Conservation (phyloP, 2,797 vertebrate species). For the Xyrichtys novacula region DNA sequence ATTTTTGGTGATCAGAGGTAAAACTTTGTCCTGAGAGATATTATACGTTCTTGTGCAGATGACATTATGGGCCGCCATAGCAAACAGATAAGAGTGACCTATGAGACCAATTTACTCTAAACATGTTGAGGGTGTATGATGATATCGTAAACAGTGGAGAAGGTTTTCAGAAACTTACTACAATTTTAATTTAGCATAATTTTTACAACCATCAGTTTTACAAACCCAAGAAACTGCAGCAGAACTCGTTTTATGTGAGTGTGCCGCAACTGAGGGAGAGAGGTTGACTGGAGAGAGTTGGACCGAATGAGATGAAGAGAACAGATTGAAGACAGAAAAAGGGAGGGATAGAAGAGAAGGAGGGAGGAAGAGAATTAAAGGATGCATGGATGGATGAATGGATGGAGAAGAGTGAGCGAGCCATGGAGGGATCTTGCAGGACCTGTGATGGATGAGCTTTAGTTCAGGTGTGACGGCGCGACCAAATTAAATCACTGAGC, state of each 20-base stretch:
- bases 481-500: slow-evolving; percentile 82
- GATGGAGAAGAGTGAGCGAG: slow-evolving; percentile 17
- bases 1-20: too few relatives aligned
- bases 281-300: slow-evolving; percentile 8
- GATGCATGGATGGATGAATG: slow-evolving; percentile 33
- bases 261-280: neutral
- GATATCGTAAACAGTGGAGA: too few relatives aligned
- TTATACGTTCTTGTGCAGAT: too few relatives aligned
- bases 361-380: slow-evolving; percentile 20
- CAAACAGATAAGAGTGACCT: too few relatives aligned
- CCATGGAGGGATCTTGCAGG: slow-evolving; percentile 53
- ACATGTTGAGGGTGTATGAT: too few relatives aligned
- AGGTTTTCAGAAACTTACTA: too few relatives aligned
- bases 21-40: too few relatives aligned
- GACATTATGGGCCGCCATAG: too few relatives aligned
- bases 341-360: neutral
- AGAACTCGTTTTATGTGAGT: neutral
- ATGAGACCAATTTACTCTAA: too few relatives aligned
- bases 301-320: slow-evolving; percentile 17
- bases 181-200: too few relatives aligned
- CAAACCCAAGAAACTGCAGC: neutral
- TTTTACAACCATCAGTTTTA: too few relatives aligned
- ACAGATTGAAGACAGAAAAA: slow-evolving; percentile 23
- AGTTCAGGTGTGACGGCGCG: slow-evolving; percentile 78
- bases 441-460: slow-evolving; percentile 79